A percentile compares a stretch with the other conserved stretches of the same genome.
These are phyloP conservation scores for Lasiurus cinereus DNA, from an alignment of 2,113 vertebrate species.

Conservation along the genomic window DNA sequence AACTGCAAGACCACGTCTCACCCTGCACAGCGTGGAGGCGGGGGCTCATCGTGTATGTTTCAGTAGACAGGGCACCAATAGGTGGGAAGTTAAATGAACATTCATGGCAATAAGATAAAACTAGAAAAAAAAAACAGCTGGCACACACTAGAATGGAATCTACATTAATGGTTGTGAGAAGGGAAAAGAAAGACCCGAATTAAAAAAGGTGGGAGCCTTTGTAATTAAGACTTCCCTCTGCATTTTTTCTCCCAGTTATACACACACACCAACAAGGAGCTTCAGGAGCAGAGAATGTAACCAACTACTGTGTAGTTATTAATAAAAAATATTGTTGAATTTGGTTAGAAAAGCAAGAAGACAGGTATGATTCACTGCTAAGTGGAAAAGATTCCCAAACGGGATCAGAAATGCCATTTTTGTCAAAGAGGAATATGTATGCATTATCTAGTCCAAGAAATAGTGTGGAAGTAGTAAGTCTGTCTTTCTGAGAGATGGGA, in stretches of 20 bases:
- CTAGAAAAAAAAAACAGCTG: too few relatives aligned
- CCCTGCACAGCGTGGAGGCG: background rate
- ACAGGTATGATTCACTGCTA: background rate
- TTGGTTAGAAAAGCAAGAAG: background rate
- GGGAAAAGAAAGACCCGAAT: background rate
- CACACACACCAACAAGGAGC: background rate
- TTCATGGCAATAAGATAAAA: background rate
- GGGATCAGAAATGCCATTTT: background rate
- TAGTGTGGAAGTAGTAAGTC: background rate
- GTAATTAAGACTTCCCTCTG: background rate
- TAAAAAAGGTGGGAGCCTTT: background rate
- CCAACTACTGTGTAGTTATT: background rate
- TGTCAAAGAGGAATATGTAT: background rate
- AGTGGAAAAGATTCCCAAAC: background rate
- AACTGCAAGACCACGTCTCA: background rate
- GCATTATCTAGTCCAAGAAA: background rate
- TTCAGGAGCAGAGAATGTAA: background rate
- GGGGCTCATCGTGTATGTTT: background rate
- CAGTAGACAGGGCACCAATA: background rate
- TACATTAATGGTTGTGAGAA: background rate
- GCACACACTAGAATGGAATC: background rate
- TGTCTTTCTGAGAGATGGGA: background rate
- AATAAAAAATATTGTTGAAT: background rate
- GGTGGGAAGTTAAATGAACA: background rate
- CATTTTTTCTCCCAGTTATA: background rate